Conservation (phyloP, 2,797 vertebrate genomes). For the Caiman crocodilus region DNA sequence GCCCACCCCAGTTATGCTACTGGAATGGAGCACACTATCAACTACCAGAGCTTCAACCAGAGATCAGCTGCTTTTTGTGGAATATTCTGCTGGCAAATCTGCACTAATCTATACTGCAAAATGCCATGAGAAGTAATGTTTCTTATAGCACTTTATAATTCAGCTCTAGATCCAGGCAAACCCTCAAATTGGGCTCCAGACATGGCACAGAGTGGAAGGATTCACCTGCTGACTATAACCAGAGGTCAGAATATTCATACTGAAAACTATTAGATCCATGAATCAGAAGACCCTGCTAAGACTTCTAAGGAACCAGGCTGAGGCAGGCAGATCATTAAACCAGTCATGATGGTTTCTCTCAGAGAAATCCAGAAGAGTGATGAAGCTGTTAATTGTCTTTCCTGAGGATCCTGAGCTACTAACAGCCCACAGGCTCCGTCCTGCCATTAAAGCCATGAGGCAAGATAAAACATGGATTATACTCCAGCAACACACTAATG, state of each 20-base stretch:
- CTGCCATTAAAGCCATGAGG: neutral
- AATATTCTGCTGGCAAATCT: neutral
- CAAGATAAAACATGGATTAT: neutral
- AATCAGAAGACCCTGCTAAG: neutral
- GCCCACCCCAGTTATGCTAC: too few relatives aligned
- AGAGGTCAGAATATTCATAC: slow-evolving; percentile 25
- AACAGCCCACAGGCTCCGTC: neutral
- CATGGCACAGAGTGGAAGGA: neutral
- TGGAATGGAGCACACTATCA: neutral
- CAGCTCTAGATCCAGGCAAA: neutral
- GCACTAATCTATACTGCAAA: neutral
- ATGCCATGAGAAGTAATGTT: neutral
- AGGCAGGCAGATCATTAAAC: neutral
- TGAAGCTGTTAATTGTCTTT: neutral
- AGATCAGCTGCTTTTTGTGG: neutral
- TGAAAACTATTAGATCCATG: neutral
- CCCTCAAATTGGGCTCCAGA: neutral
- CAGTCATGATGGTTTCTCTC: neutral
- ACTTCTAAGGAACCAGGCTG: neutral
- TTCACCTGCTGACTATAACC: slow-evolving; percentile 2
- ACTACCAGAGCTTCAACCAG: neutral
- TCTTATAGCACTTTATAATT: neutral
- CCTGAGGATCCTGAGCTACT: neutral
- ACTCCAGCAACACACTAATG: neutral
- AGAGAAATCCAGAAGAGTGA: neutral